Evolutionary conservation across 2,113 vertebrate genomes (phyloP), one percentile per base, ranked within the genome.

Genomic region (Alces alces): DNA sequence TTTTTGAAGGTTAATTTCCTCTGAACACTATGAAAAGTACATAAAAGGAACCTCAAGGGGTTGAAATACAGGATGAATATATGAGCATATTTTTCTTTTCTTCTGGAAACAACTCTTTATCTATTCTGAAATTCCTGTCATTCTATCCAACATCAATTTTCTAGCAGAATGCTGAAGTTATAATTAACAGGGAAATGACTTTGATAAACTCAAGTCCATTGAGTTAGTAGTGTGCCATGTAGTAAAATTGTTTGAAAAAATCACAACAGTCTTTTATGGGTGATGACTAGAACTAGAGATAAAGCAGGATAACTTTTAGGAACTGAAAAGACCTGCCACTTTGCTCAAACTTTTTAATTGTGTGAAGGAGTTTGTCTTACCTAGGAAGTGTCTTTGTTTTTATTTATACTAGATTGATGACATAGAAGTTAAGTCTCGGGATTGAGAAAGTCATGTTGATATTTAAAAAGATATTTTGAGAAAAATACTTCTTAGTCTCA

Each of bases 221-320:
- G 79, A 73, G 33, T 90, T 87, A 66, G 39, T 91, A 93, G 4
- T 78, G 23, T 91, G 21, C 11, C 39, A 23, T 79, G 39, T 19
- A 90, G 30, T 89, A 66, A 95, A 93, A 95, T 92, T 89, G 21
- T 73, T 57, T 87, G 23, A 14, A 78, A 9, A 87, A 91, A 94
- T 66, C 8, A 21, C 84, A 78, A 57, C 78, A 36, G 7, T 83
- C 25, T 64, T 89, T 76, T 45, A 84, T 52, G 50, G 54, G 30
- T 28, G 64, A 43, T 52, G 27, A 92, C 78, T 88, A 88, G 27
- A 91, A 64, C 14, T 78, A 39, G 50, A 88, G 55, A 54, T 80
- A 19, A 93, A 90, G 6, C 21, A 73, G 13, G 10, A 13, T 88
- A 95, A 95, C 6, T 70, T 66, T n/a, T 33, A 60, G 33, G 15